These are phyloP conservation scores for Hypomecis punctinalis DNA, from an alignment of 2,888 invertebrate genomes.

Conservation along the genomic window DNA sequence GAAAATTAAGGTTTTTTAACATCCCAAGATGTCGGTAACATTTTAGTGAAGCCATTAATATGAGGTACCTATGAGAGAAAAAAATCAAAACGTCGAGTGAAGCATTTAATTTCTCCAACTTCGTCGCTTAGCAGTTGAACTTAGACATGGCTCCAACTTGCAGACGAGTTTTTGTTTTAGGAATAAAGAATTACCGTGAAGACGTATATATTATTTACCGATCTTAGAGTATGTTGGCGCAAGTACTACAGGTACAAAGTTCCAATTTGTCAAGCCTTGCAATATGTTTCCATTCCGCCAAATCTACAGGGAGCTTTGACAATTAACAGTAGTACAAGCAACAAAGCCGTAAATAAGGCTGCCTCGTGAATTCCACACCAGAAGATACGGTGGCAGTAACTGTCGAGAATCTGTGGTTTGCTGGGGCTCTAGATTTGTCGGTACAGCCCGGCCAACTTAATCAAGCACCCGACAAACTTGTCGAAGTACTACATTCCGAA, in stretches of 20 bases:
- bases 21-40: too few species aligned
- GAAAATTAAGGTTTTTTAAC: too few species aligned
- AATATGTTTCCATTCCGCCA: slow-evolving; percentile 21
- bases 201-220: too few species aligned
- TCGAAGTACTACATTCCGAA: neutral
- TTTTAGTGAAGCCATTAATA: too few species aligned
- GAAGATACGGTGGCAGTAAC: slow-evolving; percentile 23
- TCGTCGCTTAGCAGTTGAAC: too few species aligned
- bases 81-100: too few species aligned
- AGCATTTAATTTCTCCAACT: too few species aligned
- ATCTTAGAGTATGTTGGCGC: too few species aligned
- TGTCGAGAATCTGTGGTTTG: slow-evolving; percentile 26
- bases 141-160: too few species aligned
- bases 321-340: slow-evolving; percentile 26
- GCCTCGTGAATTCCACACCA: slow-evolving; percentile 24
- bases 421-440: slow-evolving; percentile 22
- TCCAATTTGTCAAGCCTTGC: slow-evolving; percentile 14
- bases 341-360: slow-evolving; percentile 27
- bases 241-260: neutral
- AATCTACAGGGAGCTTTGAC: slow-evolving; percentile 29
- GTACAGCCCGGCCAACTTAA: neutral
- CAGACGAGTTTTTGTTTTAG: too few species aligned
- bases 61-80: too few species aligned
- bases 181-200: too few species aligned
- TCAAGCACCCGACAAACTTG: neutral